These are phyloP conservation scores for Cynodonichthys magdalenae DNA, from an alignment of 2,797 vertebrate genomes.

Conservation along the genomic window DNA sequence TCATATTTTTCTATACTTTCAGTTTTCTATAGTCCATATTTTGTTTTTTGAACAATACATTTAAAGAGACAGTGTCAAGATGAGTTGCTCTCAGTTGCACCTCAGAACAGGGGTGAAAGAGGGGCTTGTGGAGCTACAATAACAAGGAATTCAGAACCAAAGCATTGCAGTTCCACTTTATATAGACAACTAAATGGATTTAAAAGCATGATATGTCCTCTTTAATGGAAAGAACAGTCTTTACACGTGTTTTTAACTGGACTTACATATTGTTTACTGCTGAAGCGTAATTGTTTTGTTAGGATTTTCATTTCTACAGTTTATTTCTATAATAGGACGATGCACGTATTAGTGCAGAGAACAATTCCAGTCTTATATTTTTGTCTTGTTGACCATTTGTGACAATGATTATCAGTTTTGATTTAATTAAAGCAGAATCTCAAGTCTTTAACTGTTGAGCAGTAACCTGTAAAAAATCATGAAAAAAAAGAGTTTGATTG, in stretches of 20 bases:
- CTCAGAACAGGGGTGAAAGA: too few species aligned
- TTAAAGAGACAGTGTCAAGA: too few species aligned
- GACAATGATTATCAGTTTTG: not conserved
- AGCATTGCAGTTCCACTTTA: too few species aligned
- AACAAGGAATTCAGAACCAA: too few species aligned
- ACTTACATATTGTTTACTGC: conserved; percentile 15
- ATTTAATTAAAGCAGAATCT: conserved; percentile 38
- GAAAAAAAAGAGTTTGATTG: conserved; percentile 30
- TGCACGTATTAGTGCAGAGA: conserved; percentile 8
- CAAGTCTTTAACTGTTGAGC: conserved; percentile 16
- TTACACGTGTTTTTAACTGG: conserved; percentile 20
- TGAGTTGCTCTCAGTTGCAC: too few species aligned
- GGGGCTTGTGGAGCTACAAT: too few species aligned
- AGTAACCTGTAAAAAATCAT: conserved; percentile 32
- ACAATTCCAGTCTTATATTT: not conserved
- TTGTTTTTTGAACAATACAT: too few species aligned
- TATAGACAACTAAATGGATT: too few species aligned
- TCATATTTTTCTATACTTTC: too few species aligned
- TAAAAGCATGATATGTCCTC: too few species aligned
- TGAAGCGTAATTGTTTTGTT: not conserved
- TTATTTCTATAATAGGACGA: conserved; percentile 18
- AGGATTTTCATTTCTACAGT: not conserved
- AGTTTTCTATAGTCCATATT: too few species aligned
- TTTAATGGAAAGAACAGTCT: conserved; percentile 4
- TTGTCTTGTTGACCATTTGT: too few species aligned